A percentile compares a stretch with the other conserved stretches of the same genome.
These are phyloP conservation scores for Valencia hispanica DNA, from an alignment of 2,797 vertebrate genomes.

Conservation along the genomic window DNA sequence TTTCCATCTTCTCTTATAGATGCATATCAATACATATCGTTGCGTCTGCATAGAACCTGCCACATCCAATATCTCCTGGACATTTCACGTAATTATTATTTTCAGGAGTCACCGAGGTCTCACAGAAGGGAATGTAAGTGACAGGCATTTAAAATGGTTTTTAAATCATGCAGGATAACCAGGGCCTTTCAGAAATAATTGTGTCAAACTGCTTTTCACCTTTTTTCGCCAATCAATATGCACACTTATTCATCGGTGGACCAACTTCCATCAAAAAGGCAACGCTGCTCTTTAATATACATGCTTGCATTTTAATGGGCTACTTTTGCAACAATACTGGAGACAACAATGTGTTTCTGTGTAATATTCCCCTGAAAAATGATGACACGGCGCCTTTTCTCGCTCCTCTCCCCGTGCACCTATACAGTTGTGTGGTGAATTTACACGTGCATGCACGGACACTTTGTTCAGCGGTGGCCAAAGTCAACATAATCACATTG, in stretches of 20 bases:
- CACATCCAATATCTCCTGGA: slow-evolving; percentile 78
- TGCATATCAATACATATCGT: slow-evolving; percentile 77
- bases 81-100: slow-evolving; percentile 87
- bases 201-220: slow-evolving; percentile 86
- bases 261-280: slow-evolving; percentile 81
- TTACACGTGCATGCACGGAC: slow-evolving; percentile 1
- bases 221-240: slow-evolving; percentile 86
- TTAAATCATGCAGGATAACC: slow-evolving; percentile 83
- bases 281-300: slow-evolving; percentile 85
- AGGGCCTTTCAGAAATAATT: slow-evolving; percentile 85
- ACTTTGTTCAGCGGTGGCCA: slow-evolving; percentile 70
- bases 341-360: slow-evolving; percentile 79
- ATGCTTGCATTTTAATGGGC: slow-evolving; percentile 86
- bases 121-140: slow-evolving; percentile 82
- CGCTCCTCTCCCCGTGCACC: neutral
- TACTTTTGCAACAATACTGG: slow-evolving; percentile 83
- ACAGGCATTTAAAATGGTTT: slow-evolving; percentile 86
- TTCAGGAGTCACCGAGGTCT: slow-evolving; percentile 81
- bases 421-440: neutral
- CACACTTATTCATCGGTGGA: slow-evolving; percentile 82
- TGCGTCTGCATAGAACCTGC: slow-evolving; percentile 64
- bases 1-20: slow-evolving; percentile 67
- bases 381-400: slow-evolving; percentile 76
- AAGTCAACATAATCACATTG: slow-evolving; percentile 74
- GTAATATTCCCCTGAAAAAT: slow-evolving; percentile 74